Evolutionary conservation across 2,888 invertebrate species (phyloP).

Genomic region (Didymodactylos carnosus): DNA sequence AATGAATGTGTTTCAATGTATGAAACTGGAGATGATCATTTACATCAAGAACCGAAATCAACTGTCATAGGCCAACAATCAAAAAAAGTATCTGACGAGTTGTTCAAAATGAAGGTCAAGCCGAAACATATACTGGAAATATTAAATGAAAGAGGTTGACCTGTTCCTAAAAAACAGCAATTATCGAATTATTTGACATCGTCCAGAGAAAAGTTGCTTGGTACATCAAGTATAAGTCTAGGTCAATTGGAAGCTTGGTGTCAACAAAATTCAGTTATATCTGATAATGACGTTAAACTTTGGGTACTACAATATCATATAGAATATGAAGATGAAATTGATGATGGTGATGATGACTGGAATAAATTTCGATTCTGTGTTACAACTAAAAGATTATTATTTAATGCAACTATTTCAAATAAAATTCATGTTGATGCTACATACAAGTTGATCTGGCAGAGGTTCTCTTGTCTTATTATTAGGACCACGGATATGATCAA

Average conservation of each 20-base stretch:
- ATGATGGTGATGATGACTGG: too few species aligned
- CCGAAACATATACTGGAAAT: background rate
- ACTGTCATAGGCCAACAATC: too few species aligned
- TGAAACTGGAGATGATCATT: too few species aligned
- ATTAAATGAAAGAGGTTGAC: background rate
- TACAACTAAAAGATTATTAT: background rate
- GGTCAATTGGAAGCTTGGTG: constrained; percentile 1
- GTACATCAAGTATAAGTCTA: background rate
- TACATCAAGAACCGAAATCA: too few species aligned
- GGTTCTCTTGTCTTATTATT: background rate
- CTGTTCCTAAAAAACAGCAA: background rate
- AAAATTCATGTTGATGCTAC: constrained; percentile 3
- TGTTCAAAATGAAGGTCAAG: too few species aligned
- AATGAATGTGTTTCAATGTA: too few species aligned
- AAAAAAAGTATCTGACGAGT: too few species aligned
- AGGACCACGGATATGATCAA: background rate
- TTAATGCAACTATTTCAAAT: background rate
- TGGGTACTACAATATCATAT: background rate
- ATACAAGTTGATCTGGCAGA: constrained; percentile 3
- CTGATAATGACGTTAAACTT: background rate
- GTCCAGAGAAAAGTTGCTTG: background rate
- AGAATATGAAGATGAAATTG: too few species aligned
- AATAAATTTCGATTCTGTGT: background rate
- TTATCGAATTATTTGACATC: background rate
- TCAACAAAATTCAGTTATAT: background rate